Percentiles rank a stretch among this genome's conserved stretches.
Conservation (phyloP, 2,797 vertebrate species). For the Anguilla marmorata region DNA sequence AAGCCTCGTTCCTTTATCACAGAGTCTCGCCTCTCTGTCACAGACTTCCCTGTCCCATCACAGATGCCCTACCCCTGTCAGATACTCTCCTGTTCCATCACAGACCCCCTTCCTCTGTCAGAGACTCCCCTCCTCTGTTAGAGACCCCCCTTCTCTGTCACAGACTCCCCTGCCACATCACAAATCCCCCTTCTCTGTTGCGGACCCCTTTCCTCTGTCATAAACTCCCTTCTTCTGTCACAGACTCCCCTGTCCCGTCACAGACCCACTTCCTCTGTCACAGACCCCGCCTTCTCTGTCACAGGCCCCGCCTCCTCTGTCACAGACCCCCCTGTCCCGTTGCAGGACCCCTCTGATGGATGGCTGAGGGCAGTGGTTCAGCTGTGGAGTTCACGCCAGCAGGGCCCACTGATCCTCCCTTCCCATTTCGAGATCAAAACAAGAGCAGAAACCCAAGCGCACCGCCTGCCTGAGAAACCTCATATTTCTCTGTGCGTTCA, state of each 20-base stretch:
- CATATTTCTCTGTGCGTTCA: conserved; percentile 67
- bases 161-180: conserved; percentile 16
- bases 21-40: conserved; percentile 51
- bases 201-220: conserved; percentile 40
- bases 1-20: conserved; percentile 22
- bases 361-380: conserved; percentile 76
- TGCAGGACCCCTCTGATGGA: conserved; percentile 68
- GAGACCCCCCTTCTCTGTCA: conserved; percentile 36
- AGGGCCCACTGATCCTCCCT: conserved; percentile 53
- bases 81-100: conserved; percentile 57
- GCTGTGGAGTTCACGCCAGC: conserved; percentile 76
- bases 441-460: conserved; percentile 68
- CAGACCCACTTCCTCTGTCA: conserved; percentile 48
- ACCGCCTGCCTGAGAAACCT: conserved; percentile 73
- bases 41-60: conserved; percentile 57
- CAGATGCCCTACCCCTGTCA: conserved; percentile 37
- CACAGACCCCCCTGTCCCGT: conserved; percentile 25
- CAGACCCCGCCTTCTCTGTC: conserved; percentile 61
- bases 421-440: conserved; percentile 61
- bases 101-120: conserved; percentile 29
- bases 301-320: conserved; percentile 43
- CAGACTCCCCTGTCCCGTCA: conserved; percentile 48
- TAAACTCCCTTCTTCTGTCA: conserved; percentile 47
- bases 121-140: conserved; percentile 44
- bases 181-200: conserved; percentile 12